Conservation (phyloP, 2,797 vertebrate species). For the Diglossa cyanea region DNA sequence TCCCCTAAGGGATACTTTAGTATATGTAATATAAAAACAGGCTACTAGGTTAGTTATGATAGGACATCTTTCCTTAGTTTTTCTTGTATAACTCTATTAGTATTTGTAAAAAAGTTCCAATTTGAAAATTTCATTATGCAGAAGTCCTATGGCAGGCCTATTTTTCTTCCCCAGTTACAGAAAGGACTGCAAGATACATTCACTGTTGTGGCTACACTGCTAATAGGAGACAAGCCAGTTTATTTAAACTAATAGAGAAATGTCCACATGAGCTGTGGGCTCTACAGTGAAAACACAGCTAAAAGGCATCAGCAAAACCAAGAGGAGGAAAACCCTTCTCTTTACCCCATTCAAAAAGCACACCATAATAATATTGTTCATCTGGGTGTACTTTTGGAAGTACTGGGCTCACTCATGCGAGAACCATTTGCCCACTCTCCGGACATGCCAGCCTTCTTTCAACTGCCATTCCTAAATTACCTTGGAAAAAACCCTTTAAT, state of each 20-base stretch:
- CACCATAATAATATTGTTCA: background rate
- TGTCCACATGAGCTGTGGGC: background rate
- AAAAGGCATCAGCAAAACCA: background rate
- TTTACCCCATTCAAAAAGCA: background rate
- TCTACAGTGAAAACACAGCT: background rate
- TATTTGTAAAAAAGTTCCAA: background rate
- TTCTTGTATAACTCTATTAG: too few species aligned
- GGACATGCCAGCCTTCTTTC: background rate
- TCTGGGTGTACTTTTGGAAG: background rate
- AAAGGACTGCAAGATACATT: background rate
- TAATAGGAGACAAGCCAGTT: background rate
- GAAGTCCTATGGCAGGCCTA: background rate
- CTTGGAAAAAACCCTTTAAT: background rate
- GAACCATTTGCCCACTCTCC: background rate
- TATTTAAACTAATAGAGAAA: background rate
- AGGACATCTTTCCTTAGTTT: too few species aligned
- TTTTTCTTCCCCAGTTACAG: background rate
- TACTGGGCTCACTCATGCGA: background rate
- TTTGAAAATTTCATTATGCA: background rate
- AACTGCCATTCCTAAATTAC: background rate
- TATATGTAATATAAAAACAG: too few species aligned
- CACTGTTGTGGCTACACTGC: background rate
- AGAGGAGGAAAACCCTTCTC: background rate
- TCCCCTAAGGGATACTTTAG: too few species aligned
- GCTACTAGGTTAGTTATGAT: too few species aligned